A percentile compares a stretch with the other conserved stretches of the same genome.
Conservation (phyloP, 2,888 invertebrate species). For the Stenodera caucasica region DNA sequence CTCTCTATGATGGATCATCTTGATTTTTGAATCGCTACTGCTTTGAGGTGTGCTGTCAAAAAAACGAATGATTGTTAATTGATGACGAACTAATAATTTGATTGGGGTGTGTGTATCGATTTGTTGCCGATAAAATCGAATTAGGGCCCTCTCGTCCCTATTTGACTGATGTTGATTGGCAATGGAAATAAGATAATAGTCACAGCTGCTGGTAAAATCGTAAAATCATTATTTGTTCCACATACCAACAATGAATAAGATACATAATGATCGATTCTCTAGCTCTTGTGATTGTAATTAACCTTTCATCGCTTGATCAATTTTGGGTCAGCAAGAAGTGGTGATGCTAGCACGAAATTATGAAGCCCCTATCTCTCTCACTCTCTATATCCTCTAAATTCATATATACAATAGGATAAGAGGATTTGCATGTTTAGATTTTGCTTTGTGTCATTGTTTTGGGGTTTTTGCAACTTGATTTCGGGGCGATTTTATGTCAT, state of each 20-base stretch:
- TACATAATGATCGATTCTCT: background rate
- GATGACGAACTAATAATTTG: too few species aligned
- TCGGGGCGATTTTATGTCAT: constrained; percentile 11
- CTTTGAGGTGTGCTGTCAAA: too few species aligned
- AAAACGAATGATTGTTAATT: too few species aligned
- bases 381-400: background rate
- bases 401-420: constrained; percentile 16
- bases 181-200: too few species aligned
- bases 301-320: constrained; percentile 29
- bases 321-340: constrained; percentile 28
- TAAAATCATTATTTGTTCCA: background rate
- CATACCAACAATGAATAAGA: background rate
- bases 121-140: too few species aligned
- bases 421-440: constrained; percentile 29
- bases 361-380: constrained; percentile 10
- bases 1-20: too few species aligned
- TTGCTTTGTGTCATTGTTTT: constrained; percentile 12
- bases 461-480: constrained; percentile 21
- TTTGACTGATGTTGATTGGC: too few species aligned
- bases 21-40: too few species aligned
- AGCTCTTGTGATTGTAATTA: constrained; percentile 21
- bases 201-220: too few species aligned
- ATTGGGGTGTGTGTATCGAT: too few species aligned
- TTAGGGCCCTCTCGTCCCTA: too few species aligned
- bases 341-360: constrained; percentile 18